Percentiles rank a stretch among this genome's conserved stretches.
phyloP scores from a whole-genome alignment of 2,888 invertebrate genomes.

The Caenorhabditis sulstoni region DNA sequence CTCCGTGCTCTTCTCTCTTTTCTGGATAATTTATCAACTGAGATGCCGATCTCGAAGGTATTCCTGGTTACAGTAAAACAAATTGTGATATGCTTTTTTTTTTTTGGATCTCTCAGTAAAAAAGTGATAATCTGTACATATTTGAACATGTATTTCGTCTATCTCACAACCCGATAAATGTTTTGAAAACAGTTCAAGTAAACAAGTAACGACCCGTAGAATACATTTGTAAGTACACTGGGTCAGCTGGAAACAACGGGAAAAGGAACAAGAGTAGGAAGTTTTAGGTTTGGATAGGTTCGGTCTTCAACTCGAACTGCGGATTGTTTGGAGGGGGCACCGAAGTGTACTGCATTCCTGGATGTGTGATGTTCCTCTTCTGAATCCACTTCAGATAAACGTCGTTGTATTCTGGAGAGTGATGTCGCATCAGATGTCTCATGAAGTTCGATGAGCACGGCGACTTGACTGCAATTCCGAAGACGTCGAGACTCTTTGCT shows the following conservation, averaged over 20 bases:
- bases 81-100: slow-evolving; percentile 6
- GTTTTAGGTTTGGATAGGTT: not conserved
- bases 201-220: slow-evolving; percentile 26
- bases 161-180: slow-evolving; percentile 35
- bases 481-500: not conserved
- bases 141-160: slow-evolving; percentile 2
- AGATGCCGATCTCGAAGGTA: slow-evolving; percentile 46
- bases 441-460: slow-evolving; percentile 74
- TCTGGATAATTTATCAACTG: slow-evolving; percentile 44
- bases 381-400: slow-evolving; percentile 72
- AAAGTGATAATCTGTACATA: slow-evolving; percentile 32
- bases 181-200: slow-evolving; percentile 10
- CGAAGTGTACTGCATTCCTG: slow-evolving; percentile 42
- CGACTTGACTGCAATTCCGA: slow-evolving; percentile 60
- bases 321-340: slow-evolving; percentile 33
- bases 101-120: slow-evolving; percentile 19
- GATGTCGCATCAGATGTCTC: slow-evolving; percentile 74
- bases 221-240: slow-evolving; percentile 7
- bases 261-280: too few relatives aligned
- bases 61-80: slow-evolving; percentile 36
- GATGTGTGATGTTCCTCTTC: slow-evolving; percentile 56
- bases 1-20: slow-evolving; percentile 24
- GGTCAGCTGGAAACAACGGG: not conserved
- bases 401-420: slow-evolving; percentile 67
- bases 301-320: not conserved